These are phyloP conservation scores for Acanthosepion esculentum DNA, from an alignment of 2,888 invertebrate species.

Conservation along the genomic window DNA sequence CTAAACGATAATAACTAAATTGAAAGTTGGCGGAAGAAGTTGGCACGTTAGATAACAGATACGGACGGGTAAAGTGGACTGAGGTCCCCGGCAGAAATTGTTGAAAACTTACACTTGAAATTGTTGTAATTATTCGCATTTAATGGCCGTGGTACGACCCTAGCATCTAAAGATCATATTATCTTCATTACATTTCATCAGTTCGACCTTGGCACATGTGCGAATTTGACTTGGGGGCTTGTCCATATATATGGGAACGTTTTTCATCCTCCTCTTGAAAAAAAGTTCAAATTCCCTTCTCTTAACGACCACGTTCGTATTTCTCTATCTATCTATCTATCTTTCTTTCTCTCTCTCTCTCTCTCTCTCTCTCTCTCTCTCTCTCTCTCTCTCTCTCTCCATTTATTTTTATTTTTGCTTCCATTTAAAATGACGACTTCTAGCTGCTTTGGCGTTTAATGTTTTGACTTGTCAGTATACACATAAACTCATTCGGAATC, in stretches of 20 bases:
- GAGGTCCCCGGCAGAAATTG: no score
- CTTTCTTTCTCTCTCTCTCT: background rate
- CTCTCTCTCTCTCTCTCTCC: background rate
- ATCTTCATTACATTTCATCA: background rate
- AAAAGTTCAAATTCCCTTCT: background rate
- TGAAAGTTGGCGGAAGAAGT: no score
- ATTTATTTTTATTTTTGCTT: no score
- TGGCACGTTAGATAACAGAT: no score
- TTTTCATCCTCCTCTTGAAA: background rate
- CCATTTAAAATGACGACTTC: background rate
- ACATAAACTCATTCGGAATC: no score
- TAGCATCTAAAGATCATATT: background rate
- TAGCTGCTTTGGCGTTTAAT: background rate
- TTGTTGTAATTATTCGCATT: background rate
- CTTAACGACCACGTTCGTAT: background rate
- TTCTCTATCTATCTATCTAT: accelerated
- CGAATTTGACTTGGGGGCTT: background rate
- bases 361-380: background rate
- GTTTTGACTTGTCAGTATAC: background rate
- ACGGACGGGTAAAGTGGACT: no score
- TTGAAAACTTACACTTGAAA: background rate
- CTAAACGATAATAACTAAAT: no score
- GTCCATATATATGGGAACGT: background rate
- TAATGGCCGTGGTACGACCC: background rate
- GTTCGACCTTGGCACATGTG: background rate